phyloP scores from a whole-genome alignment of 2,888 invertebrate genomes.

The Agriopis leucophaearia region DNA sequence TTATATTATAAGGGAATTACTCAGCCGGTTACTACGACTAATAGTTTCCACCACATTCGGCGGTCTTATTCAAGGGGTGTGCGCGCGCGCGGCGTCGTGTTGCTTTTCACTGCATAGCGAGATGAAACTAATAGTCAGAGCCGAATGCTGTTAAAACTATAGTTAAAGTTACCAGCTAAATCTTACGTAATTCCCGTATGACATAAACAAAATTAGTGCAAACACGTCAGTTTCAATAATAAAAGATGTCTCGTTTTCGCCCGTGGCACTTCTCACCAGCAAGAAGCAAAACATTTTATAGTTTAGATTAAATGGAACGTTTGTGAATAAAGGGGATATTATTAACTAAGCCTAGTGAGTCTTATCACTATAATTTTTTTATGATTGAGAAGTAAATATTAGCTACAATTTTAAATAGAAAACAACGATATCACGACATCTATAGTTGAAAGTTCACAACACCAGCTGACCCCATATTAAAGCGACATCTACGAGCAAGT shows the following conservation, averaged over 20 bases:
- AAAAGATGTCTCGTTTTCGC: background rate
- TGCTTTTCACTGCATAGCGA: too few species aligned
- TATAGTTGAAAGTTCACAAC: conserved; percentile 28
- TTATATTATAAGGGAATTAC: too few species aligned
- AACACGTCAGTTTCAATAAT: too few species aligned
- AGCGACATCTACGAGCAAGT: conserved; percentile 32
- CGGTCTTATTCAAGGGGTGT: too few species aligned
- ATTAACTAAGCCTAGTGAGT: background rate
- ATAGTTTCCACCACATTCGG: too few species aligned
- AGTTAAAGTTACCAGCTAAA: too few species aligned
- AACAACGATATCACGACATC: conserved; percentile 33
- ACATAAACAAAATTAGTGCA: too few species aligned
- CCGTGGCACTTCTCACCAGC: background rate
- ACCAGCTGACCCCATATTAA: conserved; percentile 25
- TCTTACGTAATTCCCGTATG: too few species aligned
- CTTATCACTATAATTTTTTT: background rate
- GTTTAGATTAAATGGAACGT: background rate
- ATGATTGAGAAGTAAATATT: background rate
- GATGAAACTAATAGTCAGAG: too few species aligned
- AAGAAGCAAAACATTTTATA: background rate
- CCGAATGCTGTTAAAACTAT: too few species aligned
- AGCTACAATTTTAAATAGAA: background rate
- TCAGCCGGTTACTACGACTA: too few species aligned
- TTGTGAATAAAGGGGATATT: background rate
- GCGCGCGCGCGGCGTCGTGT: too few species aligned